phyloP scores from a whole-genome alignment of 1,140 invertebrate species.

The Atta colombica region DNA sequence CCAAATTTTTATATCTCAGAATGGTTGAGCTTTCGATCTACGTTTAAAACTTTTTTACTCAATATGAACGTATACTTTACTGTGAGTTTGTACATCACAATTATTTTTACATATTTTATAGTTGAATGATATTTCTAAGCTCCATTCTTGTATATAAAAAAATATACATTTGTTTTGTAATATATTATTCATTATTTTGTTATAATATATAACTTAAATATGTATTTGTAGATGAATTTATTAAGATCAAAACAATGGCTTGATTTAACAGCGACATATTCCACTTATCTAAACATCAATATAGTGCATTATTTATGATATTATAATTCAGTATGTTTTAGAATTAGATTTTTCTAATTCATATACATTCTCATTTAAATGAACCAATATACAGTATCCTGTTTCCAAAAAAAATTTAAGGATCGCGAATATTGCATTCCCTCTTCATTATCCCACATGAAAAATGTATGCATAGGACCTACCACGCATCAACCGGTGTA shows the following conservation, averaged over 20 bases:
- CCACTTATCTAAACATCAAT: not conserved
- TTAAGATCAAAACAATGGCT: not conserved
- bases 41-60: too few species aligned
- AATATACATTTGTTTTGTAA: not conserved
- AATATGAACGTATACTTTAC: too few species aligned
- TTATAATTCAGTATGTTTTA: not conserved
- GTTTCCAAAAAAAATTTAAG: not conserved
- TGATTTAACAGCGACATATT: not conserved
- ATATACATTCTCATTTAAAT: not conserved
- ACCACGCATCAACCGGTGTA: constrained; percentile 23
- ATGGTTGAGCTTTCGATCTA: too few species aligned
- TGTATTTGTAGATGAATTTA: not conserved
- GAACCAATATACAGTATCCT: not conserved
- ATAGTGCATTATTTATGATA: not conserved
- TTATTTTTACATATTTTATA: constrained; percentile 1
- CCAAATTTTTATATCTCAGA: too few species aligned
- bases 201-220: constrained; percentile 5
- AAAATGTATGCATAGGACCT: not conserved
- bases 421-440: constrained; percentile 27
- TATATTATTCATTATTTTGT: not conserved
- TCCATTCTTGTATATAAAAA: not conserved
- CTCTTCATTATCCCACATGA: constrained; percentile 7
- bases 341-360: not conserved
- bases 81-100: not conserved
- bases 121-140: not conserved